phyloP scores from a whole-genome alignment of 2,797 vertebrate genomes.

The Botia kubotai region DNA sequence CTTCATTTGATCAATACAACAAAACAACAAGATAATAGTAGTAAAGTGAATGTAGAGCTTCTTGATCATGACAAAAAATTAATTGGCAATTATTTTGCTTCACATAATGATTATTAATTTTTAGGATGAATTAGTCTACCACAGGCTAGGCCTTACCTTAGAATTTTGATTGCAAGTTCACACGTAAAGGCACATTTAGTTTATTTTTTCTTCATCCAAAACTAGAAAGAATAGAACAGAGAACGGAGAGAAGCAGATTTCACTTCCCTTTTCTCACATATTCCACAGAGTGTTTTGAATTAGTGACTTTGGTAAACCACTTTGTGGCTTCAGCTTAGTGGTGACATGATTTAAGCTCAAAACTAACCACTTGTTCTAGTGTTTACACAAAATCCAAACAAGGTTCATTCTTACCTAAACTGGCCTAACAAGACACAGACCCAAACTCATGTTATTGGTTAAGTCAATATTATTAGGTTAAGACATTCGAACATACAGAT shows the following conservation, averaged over 20 bases:
- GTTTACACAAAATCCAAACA: not conserved
- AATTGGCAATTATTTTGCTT: too few species aligned
- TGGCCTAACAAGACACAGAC: too few species aligned
- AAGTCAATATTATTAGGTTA: not conserved
- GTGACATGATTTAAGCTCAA: not conserved
- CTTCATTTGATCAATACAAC: too few species aligned
- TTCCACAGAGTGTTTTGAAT: constrained; percentile 9
- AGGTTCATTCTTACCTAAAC: too few species aligned
- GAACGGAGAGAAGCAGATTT: constrained; percentile 17
- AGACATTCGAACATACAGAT: not conserved
- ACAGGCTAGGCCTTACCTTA: too few species aligned
- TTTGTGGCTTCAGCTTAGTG: constrained; percentile 8
- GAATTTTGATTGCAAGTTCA: not conserved
- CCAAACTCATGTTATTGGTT: not conserved
- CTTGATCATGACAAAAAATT: too few species aligned
- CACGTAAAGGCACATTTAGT: not conserved
- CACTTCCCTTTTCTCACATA: constrained; percentile 13
- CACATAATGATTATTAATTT: too few species aligned
- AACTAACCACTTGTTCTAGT: not conserved
- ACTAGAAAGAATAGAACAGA: constrained; percentile 8
- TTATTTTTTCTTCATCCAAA: not conserved
- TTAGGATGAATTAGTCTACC: too few species aligned
- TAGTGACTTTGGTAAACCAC: constrained; percentile 17
- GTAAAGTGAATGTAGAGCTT: too few species aligned
- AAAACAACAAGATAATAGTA: too few species aligned